Conservation (phyloP, 2,888 invertebrate genomes). For the Eudemis profundana region DNA sequence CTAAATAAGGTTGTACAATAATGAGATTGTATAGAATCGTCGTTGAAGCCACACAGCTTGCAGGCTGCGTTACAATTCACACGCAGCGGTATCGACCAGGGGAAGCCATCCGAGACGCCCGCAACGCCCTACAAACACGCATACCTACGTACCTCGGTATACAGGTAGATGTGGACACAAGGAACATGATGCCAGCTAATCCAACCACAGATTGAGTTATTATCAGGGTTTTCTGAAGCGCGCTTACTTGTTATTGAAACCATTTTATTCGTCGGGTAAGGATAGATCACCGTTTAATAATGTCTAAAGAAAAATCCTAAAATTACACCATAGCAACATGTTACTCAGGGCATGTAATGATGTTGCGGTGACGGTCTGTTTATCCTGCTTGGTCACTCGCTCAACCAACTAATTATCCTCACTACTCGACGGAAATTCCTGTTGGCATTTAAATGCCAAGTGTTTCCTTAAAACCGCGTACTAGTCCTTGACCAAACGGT, state of each 20-base stretch:
- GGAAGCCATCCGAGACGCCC: slow-evolving; percentile 42
- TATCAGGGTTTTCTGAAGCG: neutral
- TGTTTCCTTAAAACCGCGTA: slow-evolving; percentile 15
- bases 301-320: neutral
- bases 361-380: slow-evolving; percentile 15
- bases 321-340: neutral
- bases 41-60: slow-evolving; percentile 42
- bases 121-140: slow-evolving; percentile 39
- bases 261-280: neutral
- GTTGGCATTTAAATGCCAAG: neutral
- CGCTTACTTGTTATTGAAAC: neutral
- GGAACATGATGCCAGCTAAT: slow-evolving; percentile 22
- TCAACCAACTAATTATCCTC: slow-evolving; percentile 7
- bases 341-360: slow-evolving; percentile 4
- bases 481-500: slow-evolving; percentile 36
- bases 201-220: too few species aligned
- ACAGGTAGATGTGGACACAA: slow-evolving; percentile 1
- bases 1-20: slow-evolving; percentile 29
- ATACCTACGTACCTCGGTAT: slow-evolving; percentile 7
- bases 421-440: slow-evolving; percentile 8
- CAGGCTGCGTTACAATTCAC: slow-evolving; percentile 27
- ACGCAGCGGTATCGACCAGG: slow-evolving; percentile 40
- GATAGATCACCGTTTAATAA: too few species aligned
- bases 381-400: slow-evolving; percentile 37
- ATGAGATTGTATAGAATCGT: slow-evolving; percentile 42